phyloP scores from a whole-genome alignment of 2,888 invertebrate species.

The Dryobotodes eremita region DNA sequence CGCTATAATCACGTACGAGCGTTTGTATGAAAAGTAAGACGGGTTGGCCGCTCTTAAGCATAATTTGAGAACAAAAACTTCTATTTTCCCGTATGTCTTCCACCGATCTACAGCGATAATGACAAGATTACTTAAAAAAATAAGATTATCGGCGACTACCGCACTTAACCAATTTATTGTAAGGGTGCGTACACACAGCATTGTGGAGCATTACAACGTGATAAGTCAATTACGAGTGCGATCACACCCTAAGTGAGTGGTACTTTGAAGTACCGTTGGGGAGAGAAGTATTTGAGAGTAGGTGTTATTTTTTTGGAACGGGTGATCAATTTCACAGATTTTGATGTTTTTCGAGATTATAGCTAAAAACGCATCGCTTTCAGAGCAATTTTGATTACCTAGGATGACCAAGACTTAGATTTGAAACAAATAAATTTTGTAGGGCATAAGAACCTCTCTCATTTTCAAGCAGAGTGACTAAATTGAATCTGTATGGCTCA shows the following conservation, averaged over 20 bases:
- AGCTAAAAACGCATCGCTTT: not conserved
- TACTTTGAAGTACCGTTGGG: conserved; percentile 69
- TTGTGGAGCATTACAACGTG: conserved; percentile 78
- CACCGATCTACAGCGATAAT: conserved; percentile 12
- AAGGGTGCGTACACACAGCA: conserved; percentile 74
- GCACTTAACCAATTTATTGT: conserved; percentile 82
- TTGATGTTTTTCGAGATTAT: not conserved
- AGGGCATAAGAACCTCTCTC: not conserved
- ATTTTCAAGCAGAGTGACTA: not conserved
- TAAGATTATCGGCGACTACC: conserved; percentile 74
- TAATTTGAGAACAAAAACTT: too few relatives aligned
- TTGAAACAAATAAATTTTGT: not conserved
- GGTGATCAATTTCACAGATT: not conserved
- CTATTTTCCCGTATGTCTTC: not conserved
- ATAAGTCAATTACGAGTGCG: conserved; percentile 88
- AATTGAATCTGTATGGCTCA: not conserved
- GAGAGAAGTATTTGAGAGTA: conserved; percentile 57
- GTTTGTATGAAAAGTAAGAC: too few relatives aligned
- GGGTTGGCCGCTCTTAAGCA: too few relatives aligned
- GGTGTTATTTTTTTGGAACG: not conserved
- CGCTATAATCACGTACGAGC: too few relatives aligned
- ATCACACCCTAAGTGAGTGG: conserved; percentile 82
- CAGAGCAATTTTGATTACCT: not conserved
- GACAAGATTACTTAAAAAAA: conserved; percentile 68
- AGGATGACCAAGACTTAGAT: not conserved